Evolutionary conservation across 1,140 invertebrate species (phyloP).

Genomic region (Rhyacophila brunnea): DNA sequence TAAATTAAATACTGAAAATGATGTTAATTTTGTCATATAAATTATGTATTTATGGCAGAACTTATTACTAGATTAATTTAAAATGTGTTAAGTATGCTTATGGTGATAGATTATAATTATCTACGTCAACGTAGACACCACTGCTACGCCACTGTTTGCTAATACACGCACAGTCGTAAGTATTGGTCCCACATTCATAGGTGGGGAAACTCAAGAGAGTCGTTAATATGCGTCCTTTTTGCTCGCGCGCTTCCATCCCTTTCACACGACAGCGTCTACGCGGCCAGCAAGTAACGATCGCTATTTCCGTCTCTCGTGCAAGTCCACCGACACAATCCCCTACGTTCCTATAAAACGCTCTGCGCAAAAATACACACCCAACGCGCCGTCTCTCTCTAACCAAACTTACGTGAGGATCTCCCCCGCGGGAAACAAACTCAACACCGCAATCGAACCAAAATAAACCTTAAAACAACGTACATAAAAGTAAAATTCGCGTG

Average conservation of each 20-base stretch:
- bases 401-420: slow-evolving; percentile 2
- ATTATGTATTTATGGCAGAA: too few relatives aligned
- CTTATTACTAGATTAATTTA: too few relatives aligned
- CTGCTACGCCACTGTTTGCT: background rate
- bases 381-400: slow-evolving; percentile 21
- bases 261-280: slow-evolving; percentile 20
- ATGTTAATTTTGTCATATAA: too few relatives aligned
- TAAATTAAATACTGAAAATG: too few relatives aligned
- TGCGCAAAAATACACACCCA: slow-evolving; percentile 34
- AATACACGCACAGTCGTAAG: background rate
- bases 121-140: too few relatives aligned
- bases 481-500: background rate
- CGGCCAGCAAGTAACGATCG: slow-evolving; percentile 33
- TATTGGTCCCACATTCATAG: slow-evolving; percentile 14
- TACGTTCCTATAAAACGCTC: slow-evolving; percentile 30
- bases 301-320: slow-evolving; percentile 27
- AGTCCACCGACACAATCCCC: slow-evolving; percentile 13
- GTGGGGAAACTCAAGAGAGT: slow-evolving; percentile 24
- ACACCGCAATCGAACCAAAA: slow-evolving; percentile 1
- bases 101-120: too few relatives aligned
- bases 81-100: too few relatives aligned
- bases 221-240: slow-evolving; percentile 13
- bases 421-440: background rate
- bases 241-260: slow-evolving; percentile 10
- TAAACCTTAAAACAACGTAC: background rate